Evolutionary conservation across 2,113 vertebrate species (phyloP).

Genomic region (Scomber japonicus): DNA sequence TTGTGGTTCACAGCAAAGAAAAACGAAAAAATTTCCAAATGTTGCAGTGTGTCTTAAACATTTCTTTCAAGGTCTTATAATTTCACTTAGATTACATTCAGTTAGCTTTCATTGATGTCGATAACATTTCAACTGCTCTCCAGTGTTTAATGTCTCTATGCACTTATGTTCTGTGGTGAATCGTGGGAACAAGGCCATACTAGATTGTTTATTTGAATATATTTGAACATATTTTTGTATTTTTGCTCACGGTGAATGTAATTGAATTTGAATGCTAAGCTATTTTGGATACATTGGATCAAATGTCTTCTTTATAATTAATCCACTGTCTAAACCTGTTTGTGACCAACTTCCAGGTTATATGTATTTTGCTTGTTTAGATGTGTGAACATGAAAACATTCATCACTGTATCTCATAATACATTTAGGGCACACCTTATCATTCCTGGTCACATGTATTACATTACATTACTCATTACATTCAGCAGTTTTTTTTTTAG

Average conservation of each 20-base stretch:
- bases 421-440: too few relatives aligned
- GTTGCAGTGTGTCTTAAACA: too few relatives aligned
- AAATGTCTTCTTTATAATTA: background rate
- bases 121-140: background rate
- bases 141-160: slow-evolving; percentile 37
- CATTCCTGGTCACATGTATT: too few relatives aligned
- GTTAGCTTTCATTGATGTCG: background rate
- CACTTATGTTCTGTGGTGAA: slow-evolving; percentile 34
- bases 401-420: too few relatives aligned
- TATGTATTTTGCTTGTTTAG: background rate
- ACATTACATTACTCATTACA: too few relatives aligned
- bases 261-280: slow-evolving; percentile 7
- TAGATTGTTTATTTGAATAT: slow-evolving; percentile 32
- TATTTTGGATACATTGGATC: background rate
- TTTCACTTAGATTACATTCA: background rate
- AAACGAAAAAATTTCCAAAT: background rate
- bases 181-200: slow-evolving; percentile 53
- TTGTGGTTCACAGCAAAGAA: background rate
- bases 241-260: slow-evolving; percentile 40
- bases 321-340: background rate
- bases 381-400: background rate
- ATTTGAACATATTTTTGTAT: background rate
- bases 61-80: background rate
- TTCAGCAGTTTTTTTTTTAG: too few relatives aligned
- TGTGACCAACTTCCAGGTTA: background rate